A percentile compares a stretch with the other conserved stretches of the same genome.
Evolutionary conservation across 2,888 invertebrate species (phyloP).

Genomic region (Marasmarcha lunaedactyla): DNA sequence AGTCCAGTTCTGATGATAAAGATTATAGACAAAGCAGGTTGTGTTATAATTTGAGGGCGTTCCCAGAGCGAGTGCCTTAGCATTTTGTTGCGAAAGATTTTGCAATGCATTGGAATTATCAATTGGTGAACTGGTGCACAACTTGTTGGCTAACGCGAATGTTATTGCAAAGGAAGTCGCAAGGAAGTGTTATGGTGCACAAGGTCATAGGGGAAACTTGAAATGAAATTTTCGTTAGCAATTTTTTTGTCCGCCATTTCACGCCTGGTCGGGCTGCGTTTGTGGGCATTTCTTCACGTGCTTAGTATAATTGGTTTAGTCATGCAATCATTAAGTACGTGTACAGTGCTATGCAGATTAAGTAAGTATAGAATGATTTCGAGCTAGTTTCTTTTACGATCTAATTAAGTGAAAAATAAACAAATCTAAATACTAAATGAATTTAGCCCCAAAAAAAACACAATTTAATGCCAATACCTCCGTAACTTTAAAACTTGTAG

Average conservation of each 20-base stretch:
- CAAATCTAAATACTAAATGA: too few relatives aligned
- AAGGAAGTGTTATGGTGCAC: conserved; percentile 48
- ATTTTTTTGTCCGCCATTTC: neutral
- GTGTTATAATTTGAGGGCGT: conserved; percentile 53
- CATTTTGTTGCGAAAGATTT: conserved; percentile 56
- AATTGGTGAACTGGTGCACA: conserved; percentile 65
- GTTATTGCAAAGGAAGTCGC: conserved; percentile 42
- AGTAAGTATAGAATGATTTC: too few relatives aligned
- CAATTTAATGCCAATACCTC: too few relatives aligned
- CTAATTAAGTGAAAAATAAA: too few relatives aligned
- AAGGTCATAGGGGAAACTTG: conserved; percentile 41
- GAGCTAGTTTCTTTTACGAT: too few relatives aligned
- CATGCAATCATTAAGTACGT: too few relatives aligned
- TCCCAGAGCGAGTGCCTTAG: conserved; percentile 45
- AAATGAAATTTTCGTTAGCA: conserved; percentile 8
- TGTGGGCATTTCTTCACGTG: conserved; percentile 1
- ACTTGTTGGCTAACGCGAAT: conserved; percentile 35
- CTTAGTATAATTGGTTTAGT: neutral
- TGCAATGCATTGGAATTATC: conserved; percentile 65
- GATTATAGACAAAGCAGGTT: conserved; percentile 31
- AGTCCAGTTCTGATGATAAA: neutral
- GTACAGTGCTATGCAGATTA: too few relatives aligned
- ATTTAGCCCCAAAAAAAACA: too few relatives aligned
- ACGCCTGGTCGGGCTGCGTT: neutral
- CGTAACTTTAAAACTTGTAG: too few relatives aligned